Evolutionary conservation across 2,888 invertebrate species (phyloP), one percentile per base, ranked within the genome.

Genomic region (Nemotelus pantherinus): DNA sequence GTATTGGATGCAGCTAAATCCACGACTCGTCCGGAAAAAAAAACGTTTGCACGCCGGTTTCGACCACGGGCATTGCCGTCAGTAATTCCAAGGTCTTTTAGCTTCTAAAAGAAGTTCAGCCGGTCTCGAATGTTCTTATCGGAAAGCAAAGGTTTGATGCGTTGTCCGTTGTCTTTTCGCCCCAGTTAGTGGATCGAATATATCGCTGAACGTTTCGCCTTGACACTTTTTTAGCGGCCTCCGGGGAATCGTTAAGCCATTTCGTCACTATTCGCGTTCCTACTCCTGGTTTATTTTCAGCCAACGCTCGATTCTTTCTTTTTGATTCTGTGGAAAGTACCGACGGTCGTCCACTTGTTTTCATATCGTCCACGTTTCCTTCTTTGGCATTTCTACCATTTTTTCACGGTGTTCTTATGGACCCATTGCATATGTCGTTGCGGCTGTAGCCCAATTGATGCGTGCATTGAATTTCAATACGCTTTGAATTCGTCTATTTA

Each of bases 321-420:
- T 58, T 58, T 58, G 58, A 7, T 58, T 58, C 58, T 58, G 58
- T n/a, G 7, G 25, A 58, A 58, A 58, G 58, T 58, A 58, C 7
- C 25, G 58, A 58, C 58, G 7, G 58, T 58, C 25, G 7, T 2
- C 58, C 10, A 58, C 25, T n/a, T 58, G n/a, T 58, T 58, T 25
- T 58, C 25, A 25, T 25, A 25, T 25, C 25, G 25, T 25, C 25
- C 58, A 58, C 58, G 58, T 58, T n/a, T 58, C 58, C 58, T 58
- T 58, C 58, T n/a, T 58, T 25, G 58, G 58, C 25, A 2, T 58
- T 58, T 1, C 58, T n/a, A 58, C 25, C 1, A 58, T 58, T 58
- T 58, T 58, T 58, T 10, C 58, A 25, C 1, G 58, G 58, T 58
- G 58, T 58, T 58, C 25, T n/a, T 58, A 25, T 25, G 4, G 58